These are phyloP conservation scores for Synergus japonicus DNA, from an alignment of 2,888 invertebrate species.

Conservation along the genomic window DNA sequence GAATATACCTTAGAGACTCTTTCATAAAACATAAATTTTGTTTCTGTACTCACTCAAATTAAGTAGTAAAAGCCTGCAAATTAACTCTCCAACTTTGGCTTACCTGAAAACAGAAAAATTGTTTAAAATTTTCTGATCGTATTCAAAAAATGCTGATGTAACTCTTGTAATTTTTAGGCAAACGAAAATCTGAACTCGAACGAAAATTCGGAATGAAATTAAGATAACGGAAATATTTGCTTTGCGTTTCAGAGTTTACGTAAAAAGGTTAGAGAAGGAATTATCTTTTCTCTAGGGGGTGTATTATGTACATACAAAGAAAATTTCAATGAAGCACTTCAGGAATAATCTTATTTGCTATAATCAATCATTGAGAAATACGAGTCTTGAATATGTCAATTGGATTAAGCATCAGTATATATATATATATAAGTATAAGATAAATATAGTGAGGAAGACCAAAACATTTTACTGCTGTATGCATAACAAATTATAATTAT, in stretches of 20 bases:
- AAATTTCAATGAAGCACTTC: conserved; percentile 16
- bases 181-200: conserved; percentile 7
- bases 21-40: not conserved
- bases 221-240: conserved; percentile 21
- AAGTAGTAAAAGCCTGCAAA: not conserved
- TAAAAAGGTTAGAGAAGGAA: conserved; percentile 19
- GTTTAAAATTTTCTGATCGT: not conserved
- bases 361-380: not conserved
- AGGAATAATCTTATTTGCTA: conserved; percentile 9
- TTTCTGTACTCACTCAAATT: not conserved
- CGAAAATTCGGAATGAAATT: conserved; percentile 34
- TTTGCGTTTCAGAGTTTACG: conserved; percentile 36
- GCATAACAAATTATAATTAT: not conserved
- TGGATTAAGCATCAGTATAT: not conserved
- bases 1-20: not conserved
- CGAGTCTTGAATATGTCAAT: not conserved
- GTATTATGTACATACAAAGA: conserved; percentile 18
- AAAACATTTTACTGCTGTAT: not conserved
- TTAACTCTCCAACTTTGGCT: not conserved
- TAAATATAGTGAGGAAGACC: not conserved
- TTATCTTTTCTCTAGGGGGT: conserved; percentile 14
- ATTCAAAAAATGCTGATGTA: not conserved
- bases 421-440: not conserved
- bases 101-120: not conserved
- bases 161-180: not conserved